These are phyloP conservation scores for Drosophila robusta DNA, from an alignment of 2,888 invertebrate species.

Conservation along the genomic window DNA sequence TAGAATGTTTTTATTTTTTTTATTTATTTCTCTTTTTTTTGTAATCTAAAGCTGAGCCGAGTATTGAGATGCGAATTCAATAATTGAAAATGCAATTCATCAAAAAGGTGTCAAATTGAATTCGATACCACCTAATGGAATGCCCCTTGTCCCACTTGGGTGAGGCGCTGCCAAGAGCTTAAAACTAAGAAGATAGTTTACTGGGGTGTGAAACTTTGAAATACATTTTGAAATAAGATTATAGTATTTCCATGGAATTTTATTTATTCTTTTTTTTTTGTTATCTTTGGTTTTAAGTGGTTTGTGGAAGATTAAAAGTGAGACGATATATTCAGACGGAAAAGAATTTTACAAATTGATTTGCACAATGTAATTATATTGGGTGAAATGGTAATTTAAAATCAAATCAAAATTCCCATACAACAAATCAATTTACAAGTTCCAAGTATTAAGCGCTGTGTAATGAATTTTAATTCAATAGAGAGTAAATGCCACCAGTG, in stretches of 20 bases:
- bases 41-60: slow-evolving; percentile 39
- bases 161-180: neutral
- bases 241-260: too few species aligned
- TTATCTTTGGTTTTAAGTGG: neutral
- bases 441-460: too few species aligned
- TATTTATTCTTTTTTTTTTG: neutral
- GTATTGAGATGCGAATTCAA: slow-evolving; percentile 14
- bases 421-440: too few species aligned
- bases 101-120: slow-evolving; percentile 28
- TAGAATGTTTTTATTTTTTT: neutral
- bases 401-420: too few species aligned
- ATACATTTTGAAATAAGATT: neutral
- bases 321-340: too few species aligned
- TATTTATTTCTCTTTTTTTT: too few species aligned
- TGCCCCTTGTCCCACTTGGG: neutral
- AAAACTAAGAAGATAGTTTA: neutral
- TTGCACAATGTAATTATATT: too few species aligned
- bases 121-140: slow-evolving; percentile 1
- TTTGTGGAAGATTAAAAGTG: too few species aligned
- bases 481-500: too few species aligned
- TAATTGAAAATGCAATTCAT: slow-evolving; percentile 35
- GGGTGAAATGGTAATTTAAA: too few species aligned
- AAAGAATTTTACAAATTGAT: too few species aligned
- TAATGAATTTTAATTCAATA: too few species aligned
- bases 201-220: neutral